Conservation (phyloP, 2,888 invertebrate species). For the Amphipoea lucens region DNA sequence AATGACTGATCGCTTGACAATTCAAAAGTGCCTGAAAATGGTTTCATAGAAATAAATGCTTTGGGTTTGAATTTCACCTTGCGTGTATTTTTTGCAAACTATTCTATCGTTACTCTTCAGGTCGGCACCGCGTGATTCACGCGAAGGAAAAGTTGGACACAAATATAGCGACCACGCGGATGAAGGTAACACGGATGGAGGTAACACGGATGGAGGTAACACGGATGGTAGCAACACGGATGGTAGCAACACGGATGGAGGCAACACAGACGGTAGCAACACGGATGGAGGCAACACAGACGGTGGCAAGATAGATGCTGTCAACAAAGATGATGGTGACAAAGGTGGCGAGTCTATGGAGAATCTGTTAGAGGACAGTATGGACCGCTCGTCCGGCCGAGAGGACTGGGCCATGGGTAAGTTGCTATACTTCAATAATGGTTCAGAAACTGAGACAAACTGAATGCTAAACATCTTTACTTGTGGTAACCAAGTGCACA, state of each 20-base stretch:
- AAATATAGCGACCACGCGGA: not conserved
- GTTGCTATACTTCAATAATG: not conserved
- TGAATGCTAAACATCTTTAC: not conserved
- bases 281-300: not conserved
- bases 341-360: slow-evolving; percentile 25
- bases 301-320: not conserved
- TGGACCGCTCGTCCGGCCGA: slow-evolving; percentile 36
- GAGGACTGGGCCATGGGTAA: slow-evolving; percentile 66
- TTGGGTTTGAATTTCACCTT: not conserved
- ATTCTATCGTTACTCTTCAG: not conserved
- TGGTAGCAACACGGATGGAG: not conserved
- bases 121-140: not conserved
- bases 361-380: slow-evolving; percentile 42
- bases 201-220: not conserved
- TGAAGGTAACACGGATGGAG: not conserved
- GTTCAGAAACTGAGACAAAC: not conserved
- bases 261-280: not conserved
- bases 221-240: not conserved
- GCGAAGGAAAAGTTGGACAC: not conserved
- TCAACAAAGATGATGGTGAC: not conserved
- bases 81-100: not conserved
- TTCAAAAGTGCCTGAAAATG: no score
- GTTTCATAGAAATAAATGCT: not conserved
- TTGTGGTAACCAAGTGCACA: not conserved
- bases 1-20: not conserved